Conservation (phyloP, 2,113 vertebrate genomes). For the Noturus placidus region DNA sequence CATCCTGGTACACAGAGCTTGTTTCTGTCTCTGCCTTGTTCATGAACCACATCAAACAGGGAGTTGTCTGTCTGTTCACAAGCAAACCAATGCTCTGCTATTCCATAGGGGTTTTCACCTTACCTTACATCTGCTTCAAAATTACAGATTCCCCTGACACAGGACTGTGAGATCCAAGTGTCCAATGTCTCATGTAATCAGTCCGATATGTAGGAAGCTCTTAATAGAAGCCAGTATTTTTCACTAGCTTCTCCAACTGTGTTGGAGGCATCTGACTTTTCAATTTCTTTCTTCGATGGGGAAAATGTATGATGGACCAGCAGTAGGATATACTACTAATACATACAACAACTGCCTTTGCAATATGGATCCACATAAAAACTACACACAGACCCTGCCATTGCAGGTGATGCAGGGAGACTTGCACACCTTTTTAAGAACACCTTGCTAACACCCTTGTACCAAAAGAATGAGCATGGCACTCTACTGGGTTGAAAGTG, state of each 20-base stretch:
- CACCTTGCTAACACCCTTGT: neutral
- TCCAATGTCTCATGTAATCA: neutral
- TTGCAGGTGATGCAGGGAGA: neutral
- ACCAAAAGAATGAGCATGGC: neutral
- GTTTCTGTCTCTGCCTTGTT: neutral
- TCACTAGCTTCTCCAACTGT: neutral
- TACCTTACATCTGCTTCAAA: neutral
- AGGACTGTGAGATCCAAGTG: neutral
- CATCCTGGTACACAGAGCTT: neutral
- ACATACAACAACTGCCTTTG: neutral
- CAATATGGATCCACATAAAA: neutral
- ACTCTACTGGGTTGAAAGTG: neutral
- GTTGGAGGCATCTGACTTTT: neutral
- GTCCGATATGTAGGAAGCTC: neutral
- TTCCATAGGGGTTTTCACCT: neutral
- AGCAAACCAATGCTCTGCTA: neutral
- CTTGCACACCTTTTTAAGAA: neutral
- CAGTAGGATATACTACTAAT: neutral
- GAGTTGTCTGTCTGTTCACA: neutral
- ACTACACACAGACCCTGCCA: neutral
- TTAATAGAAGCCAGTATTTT: neutral
- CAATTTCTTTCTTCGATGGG: neutral
- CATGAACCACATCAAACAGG: neutral
- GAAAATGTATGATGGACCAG: neutral
- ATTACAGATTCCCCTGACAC: neutral